Evolutionary conservation across 2,113 vertebrate genomes (phyloP).

Genomic region (Myodes glareolus): DNA sequence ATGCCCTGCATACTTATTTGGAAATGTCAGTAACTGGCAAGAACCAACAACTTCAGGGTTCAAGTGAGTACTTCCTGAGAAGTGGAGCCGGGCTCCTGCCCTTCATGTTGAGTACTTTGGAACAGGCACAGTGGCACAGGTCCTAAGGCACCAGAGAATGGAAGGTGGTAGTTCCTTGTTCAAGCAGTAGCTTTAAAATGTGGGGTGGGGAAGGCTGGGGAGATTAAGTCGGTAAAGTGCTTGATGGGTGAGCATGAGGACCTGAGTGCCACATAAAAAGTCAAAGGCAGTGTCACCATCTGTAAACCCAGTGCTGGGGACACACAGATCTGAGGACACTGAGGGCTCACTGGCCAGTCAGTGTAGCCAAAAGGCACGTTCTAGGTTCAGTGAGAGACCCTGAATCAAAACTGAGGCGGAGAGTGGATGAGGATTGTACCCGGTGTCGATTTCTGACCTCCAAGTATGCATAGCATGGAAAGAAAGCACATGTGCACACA

Average conservation of each 20-base stretch:
- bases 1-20: constrained; percentile 33
- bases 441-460: neutral
- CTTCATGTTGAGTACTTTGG: neutral
- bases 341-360: neutral
- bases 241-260: neutral
- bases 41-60: constrained; percentile 37
- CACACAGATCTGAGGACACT: neutral
- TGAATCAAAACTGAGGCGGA: neutral
- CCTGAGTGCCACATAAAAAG: neutral
- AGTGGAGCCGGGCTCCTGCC: neutral
- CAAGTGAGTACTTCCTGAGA: constrained; percentile 37
- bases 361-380: neutral
- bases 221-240: neutral
- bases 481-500: neutral
- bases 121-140: neutral
- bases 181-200: neutral
- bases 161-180: neutral
- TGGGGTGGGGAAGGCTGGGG: no score
- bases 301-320: neutral
- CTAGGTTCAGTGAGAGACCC: neutral
- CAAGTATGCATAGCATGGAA: neutral
- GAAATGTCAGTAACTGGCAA: constrained; percentile 49
- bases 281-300: neutral
- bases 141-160: neutral
- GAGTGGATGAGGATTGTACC: neutral